phyloP scores from a whole-genome alignment of 2,888 invertebrate genomes.

The Acrocyrtus sp. region DNA sequence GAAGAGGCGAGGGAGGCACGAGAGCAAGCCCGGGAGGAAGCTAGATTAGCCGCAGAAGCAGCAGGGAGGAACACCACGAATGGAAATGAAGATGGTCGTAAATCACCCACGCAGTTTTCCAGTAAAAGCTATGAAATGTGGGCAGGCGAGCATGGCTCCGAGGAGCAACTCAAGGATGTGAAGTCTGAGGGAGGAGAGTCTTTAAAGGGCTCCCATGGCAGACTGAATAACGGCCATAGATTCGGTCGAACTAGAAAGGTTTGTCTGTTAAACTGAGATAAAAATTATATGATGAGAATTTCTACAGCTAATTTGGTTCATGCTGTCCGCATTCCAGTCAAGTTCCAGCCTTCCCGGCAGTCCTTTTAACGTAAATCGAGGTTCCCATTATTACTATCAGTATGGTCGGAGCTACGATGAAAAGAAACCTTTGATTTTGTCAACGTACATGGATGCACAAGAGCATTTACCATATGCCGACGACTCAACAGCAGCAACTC shows the following conservation, averaged over 20 bases:
- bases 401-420: constrained; percentile 87
- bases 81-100: constrained; percentile 71
- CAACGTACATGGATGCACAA: constrained; percentile 82
- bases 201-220: constrained; percentile 74
- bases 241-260: constrained; percentile 82
- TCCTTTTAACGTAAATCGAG: constrained; percentile 89
- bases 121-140: constrained; percentile 93
- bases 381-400: constrained; percentile 86
- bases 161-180: constrained; percentile 91
- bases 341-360: constrained; percentile 97
- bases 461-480: constrained; percentile 97
- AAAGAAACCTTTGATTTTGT: constrained; percentile 91
- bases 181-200: constrained; percentile 87
- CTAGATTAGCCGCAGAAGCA: constrained; percentile 69
- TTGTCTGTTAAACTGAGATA: constrained; percentile 68
- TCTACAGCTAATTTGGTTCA: too few species aligned
- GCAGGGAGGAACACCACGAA: constrained; percentile 5
- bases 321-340: too few species aligned
- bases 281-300: neutral
- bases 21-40: constrained; percentile 73
- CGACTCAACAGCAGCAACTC: constrained; percentile 96
- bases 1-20: constrained; percentile 73
- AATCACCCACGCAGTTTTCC: constrained; percentile 91
- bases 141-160: constrained; percentile 87
- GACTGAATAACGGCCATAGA: constrained; percentile 63